These are phyloP conservation scores for Cassiopea xamachana DNA, from an alignment of 30 jellyfish, hydroid and myxozoan species.

Conservation along the genomic window DNA sequence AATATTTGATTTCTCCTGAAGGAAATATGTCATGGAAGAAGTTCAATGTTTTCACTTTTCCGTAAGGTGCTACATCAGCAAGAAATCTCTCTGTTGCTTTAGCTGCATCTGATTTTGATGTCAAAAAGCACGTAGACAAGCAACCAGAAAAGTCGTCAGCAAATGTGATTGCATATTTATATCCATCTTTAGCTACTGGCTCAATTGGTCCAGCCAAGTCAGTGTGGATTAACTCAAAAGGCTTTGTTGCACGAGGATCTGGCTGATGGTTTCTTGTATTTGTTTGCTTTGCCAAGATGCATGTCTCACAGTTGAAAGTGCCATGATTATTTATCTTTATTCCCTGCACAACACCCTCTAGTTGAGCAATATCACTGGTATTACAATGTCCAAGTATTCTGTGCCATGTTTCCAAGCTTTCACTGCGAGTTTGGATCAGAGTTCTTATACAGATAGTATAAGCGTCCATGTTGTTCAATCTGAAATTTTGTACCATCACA, in stretches of 20 bases:
- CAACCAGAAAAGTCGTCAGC: constrained; percentile 3
- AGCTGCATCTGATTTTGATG: neutral
- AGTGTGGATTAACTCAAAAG: constrained; percentile 26
- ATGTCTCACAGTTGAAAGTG: constrained; percentile 49
- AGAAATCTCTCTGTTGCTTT: constrained; percentile 5
- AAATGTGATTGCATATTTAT: constrained; percentile 13
- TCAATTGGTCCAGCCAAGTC: constrained; percentile 53
- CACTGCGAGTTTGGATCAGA: too few relatives aligned
- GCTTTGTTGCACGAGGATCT: constrained; percentile 5
- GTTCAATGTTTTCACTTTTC: constrained; percentile 30
- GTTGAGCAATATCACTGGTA: constrained; percentile 17
- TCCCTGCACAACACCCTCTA: constrained; percentile 30
- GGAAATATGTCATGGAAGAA: constrained; percentile 70
- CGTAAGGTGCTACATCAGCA: neutral
- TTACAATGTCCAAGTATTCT: constrained; percentile 64
- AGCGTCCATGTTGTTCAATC: too few relatives aligned
- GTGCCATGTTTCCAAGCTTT: constrained; percentile 33
- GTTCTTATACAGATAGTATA: too few relatives aligned
- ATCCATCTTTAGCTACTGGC: constrained; percentile 31
- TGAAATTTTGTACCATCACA: too few relatives aligned
- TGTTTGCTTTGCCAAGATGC: constrained; percentile 1
- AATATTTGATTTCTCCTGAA: constrained; percentile 48
- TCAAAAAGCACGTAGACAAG: neutral
- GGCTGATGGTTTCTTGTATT: neutral
- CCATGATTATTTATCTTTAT: constrained; percentile 9